Evolutionary conservation across 30 jellyfish, hydroid and myxozoan species (phyloP).

Genomic region (Aurelia aurita): DNA sequence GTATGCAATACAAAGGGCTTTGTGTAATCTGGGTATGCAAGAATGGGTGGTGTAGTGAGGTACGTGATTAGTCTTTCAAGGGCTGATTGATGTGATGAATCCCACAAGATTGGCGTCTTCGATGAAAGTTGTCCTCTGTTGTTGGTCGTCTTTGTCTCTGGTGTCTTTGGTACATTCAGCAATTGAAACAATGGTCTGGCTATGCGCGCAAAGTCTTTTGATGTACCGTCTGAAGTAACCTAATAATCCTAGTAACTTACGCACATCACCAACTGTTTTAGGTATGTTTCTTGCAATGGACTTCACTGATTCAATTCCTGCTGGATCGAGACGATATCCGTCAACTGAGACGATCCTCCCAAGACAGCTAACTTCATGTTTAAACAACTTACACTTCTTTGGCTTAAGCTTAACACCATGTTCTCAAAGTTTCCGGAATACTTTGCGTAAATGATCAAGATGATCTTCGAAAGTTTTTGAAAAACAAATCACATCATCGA

Average conservation of each 20-base stretch:
- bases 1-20: slow-evolving; percentile 40
- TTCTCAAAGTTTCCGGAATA: slow-evolving; percentile 16
- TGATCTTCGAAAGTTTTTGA: slow-evolving; percentile 39
- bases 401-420: slow-evolving; percentile 42
- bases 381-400: slow-evolving; percentile 21
- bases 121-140: slow-evolving; percentile 22
- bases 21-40: too few relatives aligned
- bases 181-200: slow-evolving; percentile 48
- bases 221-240: slow-evolving; percentile 39
- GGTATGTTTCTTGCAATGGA: slow-evolving; percentile 13
- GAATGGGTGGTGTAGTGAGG: slow-evolving; percentile 48
- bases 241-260: slow-evolving; percentile 36
- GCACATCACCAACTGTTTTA: slow-evolving; percentile 24
- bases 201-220: slow-evolving; percentile 25
- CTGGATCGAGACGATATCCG: too few relatives aligned
- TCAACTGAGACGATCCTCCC: slow-evolving; percentile 33
- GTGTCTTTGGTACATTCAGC: slow-evolving; percentile 29
- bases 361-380: neutral
- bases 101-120: slow-evolving; percentile 16
- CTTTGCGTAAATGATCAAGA: slow-evolving; percentile 7
- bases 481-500: slow-evolving; percentile 33
- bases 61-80: neutral
- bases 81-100: slow-evolving; percentile 3
- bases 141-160: slow-evolving; percentile 12
- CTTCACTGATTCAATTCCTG: slow-evolving; percentile 40